A percentile compares a stretch with the other conserved stretches of the same genome.
Evolutionary conservation across 2,888 invertebrate genomes (phyloP).

Genomic region (Lypha dubia): DNA sequence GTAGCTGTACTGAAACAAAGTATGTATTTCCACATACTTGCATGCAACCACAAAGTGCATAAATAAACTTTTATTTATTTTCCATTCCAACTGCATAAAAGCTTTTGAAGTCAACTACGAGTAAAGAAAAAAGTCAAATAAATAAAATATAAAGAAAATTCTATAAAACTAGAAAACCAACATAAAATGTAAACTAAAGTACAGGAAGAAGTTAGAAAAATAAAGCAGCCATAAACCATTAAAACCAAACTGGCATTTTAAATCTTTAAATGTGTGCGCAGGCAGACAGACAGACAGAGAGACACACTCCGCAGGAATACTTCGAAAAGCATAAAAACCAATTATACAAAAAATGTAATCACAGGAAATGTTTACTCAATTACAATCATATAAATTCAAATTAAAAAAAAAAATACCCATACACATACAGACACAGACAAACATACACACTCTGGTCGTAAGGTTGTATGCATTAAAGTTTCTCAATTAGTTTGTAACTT

Average conservation of each 20-base stretch:
- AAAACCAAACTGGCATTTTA: conserved; percentile 17
- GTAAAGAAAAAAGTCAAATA: too few relatives aligned
- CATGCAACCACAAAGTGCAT: conserved; percentile 62
- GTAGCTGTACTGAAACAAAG: background rate
- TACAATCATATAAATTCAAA: conserved; percentile 15
- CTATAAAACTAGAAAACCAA: background rate
- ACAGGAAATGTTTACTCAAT: conserved; percentile 30
- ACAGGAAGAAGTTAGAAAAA: background rate
- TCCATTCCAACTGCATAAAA: conserved; percentile 44
- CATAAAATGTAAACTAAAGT: conserved; percentile 16
- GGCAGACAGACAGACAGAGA: background rate
- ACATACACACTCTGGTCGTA: background rate
- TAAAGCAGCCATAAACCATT: background rate
- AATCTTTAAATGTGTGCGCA: background rate
- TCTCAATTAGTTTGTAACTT: background rate
- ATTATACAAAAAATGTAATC: conserved; percentile 19
- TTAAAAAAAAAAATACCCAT: too few relatives aligned
- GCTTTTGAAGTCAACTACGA: conserved; percentile 32
- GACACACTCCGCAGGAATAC: background rate
- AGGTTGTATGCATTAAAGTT: background rate
- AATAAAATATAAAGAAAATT: conserved; percentile 2
- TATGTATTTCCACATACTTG: background rate
- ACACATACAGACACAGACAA: too few relatives aligned
- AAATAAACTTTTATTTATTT: conserved; percentile 58
- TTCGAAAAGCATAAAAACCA: background rate